These are phyloP conservation scores for Antennarius striatus DNA, from an alignment of 2,113 vertebrate species.

Conservation along the genomic window DNA sequence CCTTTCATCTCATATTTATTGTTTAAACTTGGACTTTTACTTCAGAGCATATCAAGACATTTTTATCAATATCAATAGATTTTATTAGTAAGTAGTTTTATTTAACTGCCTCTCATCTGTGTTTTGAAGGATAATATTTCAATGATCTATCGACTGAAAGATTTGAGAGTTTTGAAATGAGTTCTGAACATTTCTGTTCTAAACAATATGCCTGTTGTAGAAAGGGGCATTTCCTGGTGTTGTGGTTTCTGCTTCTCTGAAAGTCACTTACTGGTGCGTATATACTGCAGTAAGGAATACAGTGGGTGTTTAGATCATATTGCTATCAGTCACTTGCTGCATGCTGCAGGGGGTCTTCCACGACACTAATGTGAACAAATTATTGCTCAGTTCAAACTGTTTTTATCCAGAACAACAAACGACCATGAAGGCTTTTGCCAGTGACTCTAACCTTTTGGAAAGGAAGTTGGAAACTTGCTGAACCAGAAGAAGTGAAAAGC, in stretches of 20 bases:
- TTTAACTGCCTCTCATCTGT: no score
- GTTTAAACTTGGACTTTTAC: no score
- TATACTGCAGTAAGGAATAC: not conserved
- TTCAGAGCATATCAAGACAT: no score
- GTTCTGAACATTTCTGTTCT: not conserved
- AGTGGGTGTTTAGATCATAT: not conserved
- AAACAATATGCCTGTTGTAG: not conserved
- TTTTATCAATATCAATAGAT: no score
- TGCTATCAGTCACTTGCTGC: not conserved
- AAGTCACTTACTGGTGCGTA: not conserved
- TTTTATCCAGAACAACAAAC: not conserved
- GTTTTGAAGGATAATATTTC: not conserved
- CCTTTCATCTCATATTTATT: no score
- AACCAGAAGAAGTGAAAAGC: slow-evolving; percentile 56
- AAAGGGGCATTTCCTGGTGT: not conserved
- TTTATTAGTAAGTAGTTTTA: not conserved
- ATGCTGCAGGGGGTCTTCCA: not conserved
- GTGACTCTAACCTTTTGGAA: slow-evolving; percentile 10
- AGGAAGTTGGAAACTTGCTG: slow-evolving; percentile 39
- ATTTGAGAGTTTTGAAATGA: not conserved
- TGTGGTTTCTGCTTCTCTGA: slow-evolving; percentile 13
- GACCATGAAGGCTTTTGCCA: not conserved
- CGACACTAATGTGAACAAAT: not conserved
- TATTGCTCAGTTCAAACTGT: not conserved
- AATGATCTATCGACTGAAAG: not conserved